Conservation (phyloP, 2,888 invertebrate genomes). For the Caenorhabditis sp. region DNA sequence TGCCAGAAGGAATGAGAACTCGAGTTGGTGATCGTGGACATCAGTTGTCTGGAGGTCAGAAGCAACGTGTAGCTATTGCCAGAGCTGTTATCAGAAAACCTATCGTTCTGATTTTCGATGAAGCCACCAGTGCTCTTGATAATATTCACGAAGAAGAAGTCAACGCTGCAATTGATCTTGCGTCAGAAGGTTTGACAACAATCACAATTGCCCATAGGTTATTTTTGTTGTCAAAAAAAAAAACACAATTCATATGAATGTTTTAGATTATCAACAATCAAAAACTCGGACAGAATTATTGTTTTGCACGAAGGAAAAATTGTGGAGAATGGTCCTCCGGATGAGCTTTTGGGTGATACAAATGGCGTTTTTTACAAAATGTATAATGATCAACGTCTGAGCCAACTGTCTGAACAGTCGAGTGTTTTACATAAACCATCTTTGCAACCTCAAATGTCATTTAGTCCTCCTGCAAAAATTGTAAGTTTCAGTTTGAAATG, state of each 20-base stretch:
- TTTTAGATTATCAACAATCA: conserved; percentile 57
- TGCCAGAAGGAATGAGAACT: conserved; percentile 69
- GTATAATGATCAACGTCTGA: conserved; percentile 61
- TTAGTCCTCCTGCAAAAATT: conserved; percentile 35
- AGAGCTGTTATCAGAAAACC: conserved; percentile 62
- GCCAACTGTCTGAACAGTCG: conserved; percentile 41
- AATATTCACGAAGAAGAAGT: conserved; percentile 68
- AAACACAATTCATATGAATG: not conserved
- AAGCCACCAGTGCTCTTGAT: conserved; percentile 67
- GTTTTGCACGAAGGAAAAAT: conserved; percentile 65
- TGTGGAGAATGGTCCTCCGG: conserved; percentile 66
- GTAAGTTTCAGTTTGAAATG: conserved; percentile 7
- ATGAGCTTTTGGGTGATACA: conserved; percentile 57
- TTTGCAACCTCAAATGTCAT: conserved; percentile 36
- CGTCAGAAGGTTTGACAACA: conserved; percentile 64
- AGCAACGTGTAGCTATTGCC: conserved; percentile 68
- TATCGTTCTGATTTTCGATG: conserved; percentile 59
- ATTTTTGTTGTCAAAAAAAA: too few species aligned
- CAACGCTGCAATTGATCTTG: conserved; percentile 67
- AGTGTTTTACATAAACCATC: conserved; percentile 38
- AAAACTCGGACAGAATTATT: conserved; percentile 65
- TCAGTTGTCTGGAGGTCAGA: conserved; percentile 65
- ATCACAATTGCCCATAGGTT: conserved; percentile 68
- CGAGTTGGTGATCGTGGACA: conserved; percentile 65
- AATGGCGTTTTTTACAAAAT: conserved; percentile 58